phyloP scores from a whole-genome alignment of 2,888 invertebrate species.

The Melanophora roralis region DNA sequence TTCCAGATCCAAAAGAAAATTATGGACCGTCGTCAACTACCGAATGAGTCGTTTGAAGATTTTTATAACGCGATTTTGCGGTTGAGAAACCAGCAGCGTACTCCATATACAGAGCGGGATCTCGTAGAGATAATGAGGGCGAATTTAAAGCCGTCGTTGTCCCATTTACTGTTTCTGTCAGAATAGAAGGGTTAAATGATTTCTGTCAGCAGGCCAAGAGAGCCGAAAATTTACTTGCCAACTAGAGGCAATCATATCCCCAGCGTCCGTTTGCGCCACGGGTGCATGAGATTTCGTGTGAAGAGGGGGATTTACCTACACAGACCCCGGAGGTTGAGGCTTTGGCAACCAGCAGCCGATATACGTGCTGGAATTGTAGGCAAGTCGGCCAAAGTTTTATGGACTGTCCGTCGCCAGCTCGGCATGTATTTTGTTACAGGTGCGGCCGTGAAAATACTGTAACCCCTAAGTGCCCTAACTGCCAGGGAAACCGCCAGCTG shows the following conservation, averaged over 20 bases:
- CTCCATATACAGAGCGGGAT: not conserved
- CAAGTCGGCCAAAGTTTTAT: not conserved
- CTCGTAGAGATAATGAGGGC: not conserved
- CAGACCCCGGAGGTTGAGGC: not conserved
- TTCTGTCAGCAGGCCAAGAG: conserved; percentile 13
- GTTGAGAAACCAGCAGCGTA: not conserved
- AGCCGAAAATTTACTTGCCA: conserved; percentile 1
- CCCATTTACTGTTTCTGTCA: not conserved
- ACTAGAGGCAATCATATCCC: not conserved
- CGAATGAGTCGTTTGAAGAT: not conserved
- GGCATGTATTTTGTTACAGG: not conserved
- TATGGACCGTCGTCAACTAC: not conserved
- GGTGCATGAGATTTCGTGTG: not conserved
- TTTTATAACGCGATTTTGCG: not conserved
- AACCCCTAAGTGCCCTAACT: not conserved
- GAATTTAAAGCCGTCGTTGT: conserved; percentile 9
- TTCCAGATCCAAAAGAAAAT: conserved; percentile 4
- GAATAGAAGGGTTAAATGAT: not conserved
- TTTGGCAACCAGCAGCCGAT: not conserved
- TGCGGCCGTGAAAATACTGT: not conserved
- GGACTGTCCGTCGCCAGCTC: not conserved
- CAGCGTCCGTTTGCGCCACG: not conserved
- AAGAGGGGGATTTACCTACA: not conserved
- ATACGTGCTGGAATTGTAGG: not conserved
- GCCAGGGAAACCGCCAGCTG: not conserved